These are phyloP conservation scores for Pyrgus malvae DNA, from an alignment of 2,888 invertebrate genomes.

Conservation along the genomic window DNA sequence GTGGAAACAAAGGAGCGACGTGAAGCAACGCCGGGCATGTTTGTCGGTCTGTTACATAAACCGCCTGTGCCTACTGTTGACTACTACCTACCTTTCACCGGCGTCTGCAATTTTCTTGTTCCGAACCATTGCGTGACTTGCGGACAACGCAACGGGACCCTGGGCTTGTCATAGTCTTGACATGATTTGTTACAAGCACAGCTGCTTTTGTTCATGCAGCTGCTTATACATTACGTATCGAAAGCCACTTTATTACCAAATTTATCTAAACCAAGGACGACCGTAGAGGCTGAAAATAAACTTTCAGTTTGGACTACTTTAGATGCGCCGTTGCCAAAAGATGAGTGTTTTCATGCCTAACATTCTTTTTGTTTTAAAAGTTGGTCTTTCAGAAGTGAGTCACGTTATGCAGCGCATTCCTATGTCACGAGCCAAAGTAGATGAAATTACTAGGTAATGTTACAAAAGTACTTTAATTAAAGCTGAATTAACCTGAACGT, in stretches of 20 bases:
- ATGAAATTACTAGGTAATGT: too few species aligned
- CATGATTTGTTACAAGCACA: conserved; percentile 20
- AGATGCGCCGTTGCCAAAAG: background rate
- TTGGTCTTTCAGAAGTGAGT: background rate
- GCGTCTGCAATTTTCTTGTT: conserved; percentile 60
- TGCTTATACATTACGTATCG: background rate
- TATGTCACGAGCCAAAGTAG: background rate
- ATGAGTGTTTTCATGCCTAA: background rate
- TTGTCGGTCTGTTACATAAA: conserved; percentile 54
- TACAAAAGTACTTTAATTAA: too few species aligned
- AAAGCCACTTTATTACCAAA: background rate
- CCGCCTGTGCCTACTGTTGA: conserved; percentile 35
- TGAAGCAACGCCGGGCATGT: conserved; percentile 41
- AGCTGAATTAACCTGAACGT: too few species aligned
- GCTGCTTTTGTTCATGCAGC: conserved; percentile 9
- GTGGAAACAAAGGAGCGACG: conserved; percentile 31
- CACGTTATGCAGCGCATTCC: too few species aligned
- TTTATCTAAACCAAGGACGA: background rate
- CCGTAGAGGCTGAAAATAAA: background rate
- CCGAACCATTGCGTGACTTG: conserved; percentile 27
- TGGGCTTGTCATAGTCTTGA: conserved; percentile 10
- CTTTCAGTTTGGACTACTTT: too few species aligned
- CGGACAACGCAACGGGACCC: conserved; percentile 19
- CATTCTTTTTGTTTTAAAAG: background rate
- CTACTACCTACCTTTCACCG: conserved; percentile 59